A percentile compares a stretch with the other conserved stretches of the same genome.
Evolutionary conservation across 2,888 invertebrate genomes (phyloP).

Genomic region (Podabrus alpinus): DNA sequence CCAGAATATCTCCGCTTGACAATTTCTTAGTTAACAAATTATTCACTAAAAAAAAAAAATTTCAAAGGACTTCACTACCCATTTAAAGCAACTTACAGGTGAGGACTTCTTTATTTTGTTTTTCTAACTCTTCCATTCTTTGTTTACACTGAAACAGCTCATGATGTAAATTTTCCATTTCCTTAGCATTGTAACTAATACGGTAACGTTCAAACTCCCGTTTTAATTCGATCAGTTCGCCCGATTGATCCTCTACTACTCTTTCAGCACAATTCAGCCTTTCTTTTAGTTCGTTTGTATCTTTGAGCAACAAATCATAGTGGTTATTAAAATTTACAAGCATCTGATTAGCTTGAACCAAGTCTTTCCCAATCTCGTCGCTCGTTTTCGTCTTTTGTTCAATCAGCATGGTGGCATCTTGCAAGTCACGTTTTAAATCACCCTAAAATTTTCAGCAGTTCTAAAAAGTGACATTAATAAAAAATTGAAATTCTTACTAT

Average conservation of each 20-base stretch:
- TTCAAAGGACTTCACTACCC: not conserved
- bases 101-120: slow-evolving; percentile 46
- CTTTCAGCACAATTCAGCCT: slow-evolving; percentile 39
- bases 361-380: slow-evolving; percentile 51
- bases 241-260: slow-evolving; percentile 40
- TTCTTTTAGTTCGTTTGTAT: slow-evolving; percentile 40
- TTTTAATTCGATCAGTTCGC: slow-evolving; percentile 38
- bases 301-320: slow-evolving; percentile 47
- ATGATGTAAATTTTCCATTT: slow-evolving; percentile 39
- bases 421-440: slow-evolving; percentile 47
- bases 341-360: slow-evolving; percentile 53
- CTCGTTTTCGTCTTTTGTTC: slow-evolving; percentile 49
- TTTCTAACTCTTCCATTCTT: slow-evolving; percentile 46
- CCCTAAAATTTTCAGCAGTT: slow-evolving; percentile 38
- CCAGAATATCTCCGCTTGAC: slow-evolving; percentile 28
- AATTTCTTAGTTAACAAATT: slow-evolving; percentile 45
- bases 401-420: slow-evolving; percentile 48
- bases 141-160: slow-evolving; percentile 41
- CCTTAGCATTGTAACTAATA: slow-evolving; percentile 42
- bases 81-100: slow-evolving; percentile 42
- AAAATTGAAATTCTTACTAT: slow-evolving; percentile 37
- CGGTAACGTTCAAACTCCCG: slow-evolving; percentile 47
- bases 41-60: slow-evolving; percentile 43
- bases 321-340: slow-evolving; percentile 52
- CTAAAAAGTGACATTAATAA: not conserved